Conservation (phyloP, 1,140 invertebrate genomes). For the Campodea augens region DNA sequence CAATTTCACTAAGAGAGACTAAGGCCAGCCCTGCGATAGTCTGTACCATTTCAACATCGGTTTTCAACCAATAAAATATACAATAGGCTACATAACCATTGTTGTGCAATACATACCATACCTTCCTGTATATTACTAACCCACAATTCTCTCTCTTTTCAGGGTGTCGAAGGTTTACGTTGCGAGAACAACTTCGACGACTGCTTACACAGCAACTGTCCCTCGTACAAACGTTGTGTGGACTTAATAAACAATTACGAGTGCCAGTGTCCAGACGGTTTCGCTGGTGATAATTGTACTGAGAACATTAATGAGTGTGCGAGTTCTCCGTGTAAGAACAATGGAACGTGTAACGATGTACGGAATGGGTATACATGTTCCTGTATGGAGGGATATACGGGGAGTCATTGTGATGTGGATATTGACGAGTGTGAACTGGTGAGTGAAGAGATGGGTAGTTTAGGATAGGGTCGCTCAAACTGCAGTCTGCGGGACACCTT, state of each 20-base stretch:
- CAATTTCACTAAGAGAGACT: no score
- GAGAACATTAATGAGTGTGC: constrained; percentile 47
- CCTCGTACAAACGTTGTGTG: constrained; percentile 38
- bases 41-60: no score
- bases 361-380: constrained; percentile 58
- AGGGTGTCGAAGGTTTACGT: constrained; percentile 49
- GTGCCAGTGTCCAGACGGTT: constrained; percentile 59
- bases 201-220: constrained; percentile 42
- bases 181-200: constrained; percentile 64
- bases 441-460: no score
- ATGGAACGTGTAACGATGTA: constrained; percentile 57
- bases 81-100: no score
- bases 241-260: constrained; percentile 43
- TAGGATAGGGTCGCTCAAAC: no score
- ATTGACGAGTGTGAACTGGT: constrained; percentile 52
- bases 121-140: no score
- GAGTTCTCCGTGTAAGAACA: constrained; percentile 57
- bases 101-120: no score
- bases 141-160: no score
- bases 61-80: no score
- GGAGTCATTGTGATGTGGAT: constrained; percentile 46
- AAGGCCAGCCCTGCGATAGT: no score
- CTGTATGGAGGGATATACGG: constrained; percentile 31
- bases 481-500: no score
- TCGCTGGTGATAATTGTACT: constrained; percentile 48